Evolutionary conservation across 2,888 invertebrate genomes (phyloP).

Genomic region (Ichneumoninae sp.): DNA sequence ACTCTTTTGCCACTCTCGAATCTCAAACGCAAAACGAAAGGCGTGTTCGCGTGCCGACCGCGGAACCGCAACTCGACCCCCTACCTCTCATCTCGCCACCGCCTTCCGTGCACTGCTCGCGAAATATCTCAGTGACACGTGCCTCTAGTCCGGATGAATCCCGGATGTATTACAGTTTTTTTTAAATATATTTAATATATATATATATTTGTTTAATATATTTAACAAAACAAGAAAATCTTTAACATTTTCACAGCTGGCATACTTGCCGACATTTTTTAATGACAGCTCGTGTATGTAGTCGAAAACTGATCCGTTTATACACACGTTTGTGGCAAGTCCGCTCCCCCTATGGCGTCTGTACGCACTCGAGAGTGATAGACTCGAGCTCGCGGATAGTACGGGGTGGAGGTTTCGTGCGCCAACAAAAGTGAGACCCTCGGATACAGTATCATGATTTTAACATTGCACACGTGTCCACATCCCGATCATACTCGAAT

Average conservation of each 20-base stretch:
- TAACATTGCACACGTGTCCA: conserved; percentile 83
- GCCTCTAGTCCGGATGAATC: conserved; percentile 19
- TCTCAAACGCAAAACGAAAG: conserved; percentile 57
- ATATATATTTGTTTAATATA: too few species aligned
- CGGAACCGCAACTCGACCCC: conserved; percentile 45
- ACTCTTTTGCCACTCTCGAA: conserved; percentile 31
- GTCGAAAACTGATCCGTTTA: conserved; percentile 56
- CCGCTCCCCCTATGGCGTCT: conserved; percentile 47
- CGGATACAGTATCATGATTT: conserved; percentile 82
- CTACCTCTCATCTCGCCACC: not conserved
- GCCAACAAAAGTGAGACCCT: conserved; percentile 78
- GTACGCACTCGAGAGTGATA: conserved; percentile 66
- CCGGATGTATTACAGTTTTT: too few species aligned
- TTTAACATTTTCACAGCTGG: not conserved
- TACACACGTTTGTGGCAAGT: conserved; percentile 13
- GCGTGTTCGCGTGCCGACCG: conserved; percentile 64
- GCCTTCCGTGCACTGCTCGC: not conserved
- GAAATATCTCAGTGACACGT: conserved; percentile 28
- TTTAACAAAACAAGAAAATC: too few species aligned
- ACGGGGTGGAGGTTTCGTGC: conserved; percentile 52
- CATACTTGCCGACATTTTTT: not conserved
- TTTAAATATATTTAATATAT: too few species aligned
- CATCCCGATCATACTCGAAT: conserved; percentile 70
- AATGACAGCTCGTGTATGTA: not conserved
- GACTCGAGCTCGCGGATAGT: conserved; percentile 70